These are phyloP conservation scores for Desoria tigrina DNA, from an alignment of 2,888 invertebrate genomes.

Conservation along the genomic window DNA sequence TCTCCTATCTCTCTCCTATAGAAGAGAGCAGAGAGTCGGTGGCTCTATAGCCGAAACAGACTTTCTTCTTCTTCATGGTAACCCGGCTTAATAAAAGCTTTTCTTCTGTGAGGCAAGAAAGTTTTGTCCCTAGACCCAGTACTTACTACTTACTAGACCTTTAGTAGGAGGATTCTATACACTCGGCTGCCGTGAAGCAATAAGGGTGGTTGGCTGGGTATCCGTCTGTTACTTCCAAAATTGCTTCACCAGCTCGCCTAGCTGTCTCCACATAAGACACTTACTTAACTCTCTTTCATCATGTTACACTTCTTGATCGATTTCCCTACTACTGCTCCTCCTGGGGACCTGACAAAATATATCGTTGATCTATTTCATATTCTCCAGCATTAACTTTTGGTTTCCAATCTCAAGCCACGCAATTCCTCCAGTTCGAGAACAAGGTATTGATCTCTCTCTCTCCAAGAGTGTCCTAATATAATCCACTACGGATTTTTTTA, in stretches of 20 bases:
- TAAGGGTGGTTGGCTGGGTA: slow-evolving; percentile 5
- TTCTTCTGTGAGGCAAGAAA: slow-evolving; percentile 22
- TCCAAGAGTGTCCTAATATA: too few species aligned
- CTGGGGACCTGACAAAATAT: too few species aligned
- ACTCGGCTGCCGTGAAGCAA: background rate
- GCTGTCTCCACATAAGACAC: slow-evolving; percentile 13
- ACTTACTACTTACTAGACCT: background rate
- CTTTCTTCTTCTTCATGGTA: slow-evolving; percentile 30
- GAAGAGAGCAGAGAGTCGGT: background rate
- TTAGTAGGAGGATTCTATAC: too few species aligned
- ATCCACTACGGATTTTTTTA: too few species aligned
- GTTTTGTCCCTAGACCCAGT: slow-evolving; percentile 29
- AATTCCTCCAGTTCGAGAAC: too few species aligned
- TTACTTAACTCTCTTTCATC: slow-evolving; percentile 23
- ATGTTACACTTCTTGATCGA: slow-evolving; percentile 9
- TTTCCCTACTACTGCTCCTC: background rate
- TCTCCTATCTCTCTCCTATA: too few species aligned
- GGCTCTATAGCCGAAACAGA: slow-evolving; percentile 11
- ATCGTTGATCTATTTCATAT: too few species aligned
- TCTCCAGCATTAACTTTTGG: too few species aligned
- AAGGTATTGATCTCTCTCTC: too few species aligned
- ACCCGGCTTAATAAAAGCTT: slow-evolving; percentile 42
- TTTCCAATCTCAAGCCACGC: too few species aligned
- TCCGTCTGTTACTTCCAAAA: slow-evolving; percentile 14
- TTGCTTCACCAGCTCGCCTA: slow-evolving; percentile 15